Percentiles rank a stretch among this genome's conserved stretches.
Evolutionary conservation across 2,888 invertebrate species (phyloP).

Genomic region (Bombyx huttoni): DNA sequence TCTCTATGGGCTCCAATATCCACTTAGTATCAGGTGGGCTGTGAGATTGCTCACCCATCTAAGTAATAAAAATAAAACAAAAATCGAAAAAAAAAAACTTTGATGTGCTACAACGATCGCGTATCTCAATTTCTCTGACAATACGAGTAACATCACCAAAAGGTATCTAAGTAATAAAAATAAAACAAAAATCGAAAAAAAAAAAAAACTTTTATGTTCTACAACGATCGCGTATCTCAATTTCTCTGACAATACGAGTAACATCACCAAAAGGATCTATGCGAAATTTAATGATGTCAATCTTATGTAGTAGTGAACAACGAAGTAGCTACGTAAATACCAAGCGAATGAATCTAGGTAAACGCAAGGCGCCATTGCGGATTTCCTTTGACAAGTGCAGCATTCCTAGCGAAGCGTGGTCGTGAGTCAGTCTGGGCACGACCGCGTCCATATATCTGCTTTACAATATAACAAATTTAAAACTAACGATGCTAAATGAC

Average conservation of each 20-base stretch:
- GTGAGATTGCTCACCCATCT: too few relatives aligned
- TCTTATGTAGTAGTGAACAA: constrained; percentile 11
- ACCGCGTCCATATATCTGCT: constrained; percentile 19
- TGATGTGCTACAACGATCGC: too few relatives aligned
- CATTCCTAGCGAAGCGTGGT: constrained; percentile 50
- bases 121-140: constrained; percentile 14
- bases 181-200: too few relatives aligned
- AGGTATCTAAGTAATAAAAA: too few relatives aligned
- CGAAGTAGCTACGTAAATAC: not conserved
- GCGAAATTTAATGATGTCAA: constrained; percentile 55
- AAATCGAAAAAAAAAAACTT: too few relatives aligned
- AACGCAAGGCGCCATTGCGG: constrained; percentile 54
- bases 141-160: constrained; percentile 27
- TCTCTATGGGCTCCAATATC: too few relatives aligned
- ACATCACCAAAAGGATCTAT: constrained; percentile 24
- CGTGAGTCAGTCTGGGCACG: constrained; percentile 44
- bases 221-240: too few relatives aligned
- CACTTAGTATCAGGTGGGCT: too few relatives aligned
- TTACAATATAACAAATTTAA: not conserved
- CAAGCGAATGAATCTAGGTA: constrained; percentile 28
- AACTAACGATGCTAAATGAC: too few relatives aligned
- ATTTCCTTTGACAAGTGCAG: constrained; percentile 62
- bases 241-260: constrained; percentile 27
- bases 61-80: too few relatives aligned
- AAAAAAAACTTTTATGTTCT: too few relatives aligned